Conservation (phyloP, 2,113 vertebrate species). For the Oreochromis spilurus region DNA sequence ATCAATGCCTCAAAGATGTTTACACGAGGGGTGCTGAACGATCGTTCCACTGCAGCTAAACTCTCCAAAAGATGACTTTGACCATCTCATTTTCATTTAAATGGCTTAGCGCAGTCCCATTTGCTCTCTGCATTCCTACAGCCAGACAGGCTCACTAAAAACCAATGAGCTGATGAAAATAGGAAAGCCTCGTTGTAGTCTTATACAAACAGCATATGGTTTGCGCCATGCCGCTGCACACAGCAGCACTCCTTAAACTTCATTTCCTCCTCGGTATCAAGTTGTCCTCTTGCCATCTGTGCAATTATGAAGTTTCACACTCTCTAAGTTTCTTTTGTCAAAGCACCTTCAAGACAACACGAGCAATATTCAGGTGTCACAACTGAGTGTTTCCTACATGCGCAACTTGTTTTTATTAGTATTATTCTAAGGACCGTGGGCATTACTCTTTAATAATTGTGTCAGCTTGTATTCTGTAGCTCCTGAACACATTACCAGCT, state of each 20-base stretch:
- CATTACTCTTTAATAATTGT: background rate
- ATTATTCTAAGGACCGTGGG: background rate
- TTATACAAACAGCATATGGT: conserved; percentile 64
- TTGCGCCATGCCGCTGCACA: conserved; percentile 40
- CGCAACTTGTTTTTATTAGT: background rate
- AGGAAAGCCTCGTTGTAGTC: conserved; percentile 44
- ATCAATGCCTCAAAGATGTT: conserved; percentile 24
- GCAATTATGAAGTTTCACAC: conserved; percentile 49
- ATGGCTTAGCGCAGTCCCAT: conserved; percentile 58
- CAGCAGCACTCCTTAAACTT: conserved; percentile 38
- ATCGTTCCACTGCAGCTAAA: conserved; percentile 49
- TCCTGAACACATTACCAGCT: background rate
- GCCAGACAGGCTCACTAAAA: conserved; percentile 71
- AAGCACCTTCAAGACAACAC: background rate
- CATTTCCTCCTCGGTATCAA: conserved; percentile 34
- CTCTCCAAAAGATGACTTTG: conserved; percentile 64
- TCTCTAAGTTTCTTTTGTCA: conserved; percentile 39
- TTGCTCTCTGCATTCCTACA: conserved; percentile 55
- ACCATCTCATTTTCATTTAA: conserved; percentile 73
- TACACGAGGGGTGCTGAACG: conserved; percentile 22
- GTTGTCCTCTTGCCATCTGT: conserved; percentile 61
- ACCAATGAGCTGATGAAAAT: conserved; percentile 66
- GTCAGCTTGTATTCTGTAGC: background rate
- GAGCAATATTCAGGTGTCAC: background rate
- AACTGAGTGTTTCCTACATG: background rate